Evolutionary conservation across 2,888 invertebrate genomes (phyloP).

Genomic region (Nemapogon koenigi): DNA sequence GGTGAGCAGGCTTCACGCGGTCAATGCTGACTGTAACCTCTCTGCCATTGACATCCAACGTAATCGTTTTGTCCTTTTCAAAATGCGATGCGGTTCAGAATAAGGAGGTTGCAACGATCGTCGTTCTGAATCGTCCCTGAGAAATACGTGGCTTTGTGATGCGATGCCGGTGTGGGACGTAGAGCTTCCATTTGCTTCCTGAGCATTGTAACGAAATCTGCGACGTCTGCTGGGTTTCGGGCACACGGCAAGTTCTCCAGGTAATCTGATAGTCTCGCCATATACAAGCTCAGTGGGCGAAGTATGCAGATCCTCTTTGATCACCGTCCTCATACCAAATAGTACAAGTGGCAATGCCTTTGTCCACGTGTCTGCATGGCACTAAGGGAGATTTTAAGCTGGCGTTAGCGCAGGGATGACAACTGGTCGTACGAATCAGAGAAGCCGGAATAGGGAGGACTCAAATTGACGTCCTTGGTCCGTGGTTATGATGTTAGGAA

Average conservation of each 20-base stretch:
- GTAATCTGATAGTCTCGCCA: constrained; percentile 15
- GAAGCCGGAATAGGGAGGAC: constrained; percentile 14
- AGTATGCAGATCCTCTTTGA: constrained; percentile 15
- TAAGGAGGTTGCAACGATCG: constrained; percentile 7
- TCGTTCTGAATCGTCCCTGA: constrained; percentile 11
- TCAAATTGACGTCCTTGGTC: constrained; percentile 20
- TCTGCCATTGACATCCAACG: too few relatives aligned
- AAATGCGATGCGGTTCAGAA: constrained; percentile 12
- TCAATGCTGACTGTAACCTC: too few relatives aligned
- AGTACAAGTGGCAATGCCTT: too few relatives aligned
- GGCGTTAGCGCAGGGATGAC: too few relatives aligned
- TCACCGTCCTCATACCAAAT: constrained; percentile 13
- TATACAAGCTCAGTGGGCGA: constrained; percentile 13
- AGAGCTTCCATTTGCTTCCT: constrained; percentile 3
- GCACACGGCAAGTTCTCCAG: constrained; percentile 11
- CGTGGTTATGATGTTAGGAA: constrained; percentile 14
- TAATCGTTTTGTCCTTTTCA: too few relatives aligned
- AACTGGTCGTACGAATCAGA: constrained; percentile 13
- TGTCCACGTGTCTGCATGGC: too few relatives aligned
- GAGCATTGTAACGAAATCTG: constrained; percentile 5
- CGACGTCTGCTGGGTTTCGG: not conserved
- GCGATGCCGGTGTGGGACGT: constrained; percentile 10
- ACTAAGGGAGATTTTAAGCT: constrained; percentile 10
- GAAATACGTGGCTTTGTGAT: constrained; percentile 1
- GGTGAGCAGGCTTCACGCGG: too few relatives aligned